Base-by-base conservation (phyloP, 2,113 vertebrate species). In the Hippocampus mohnikei region DNA sequence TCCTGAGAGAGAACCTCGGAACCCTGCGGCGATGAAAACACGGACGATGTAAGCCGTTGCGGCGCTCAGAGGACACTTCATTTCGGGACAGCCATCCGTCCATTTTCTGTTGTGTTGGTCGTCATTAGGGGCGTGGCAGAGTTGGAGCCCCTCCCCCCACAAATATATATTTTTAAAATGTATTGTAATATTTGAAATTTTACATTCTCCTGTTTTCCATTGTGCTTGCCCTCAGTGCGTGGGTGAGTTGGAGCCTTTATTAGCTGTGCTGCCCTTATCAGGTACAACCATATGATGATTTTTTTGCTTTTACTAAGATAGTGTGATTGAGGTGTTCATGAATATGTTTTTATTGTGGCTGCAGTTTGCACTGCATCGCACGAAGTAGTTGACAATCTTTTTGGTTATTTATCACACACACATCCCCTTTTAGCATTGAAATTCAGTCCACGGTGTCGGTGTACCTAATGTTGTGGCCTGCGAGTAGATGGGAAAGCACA, bases 11-110 rank as follows among this genome's bases (percentile, higher is more conserved):
- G 64, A 21, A 85, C 71, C 3, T 84, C 60, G 1, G 83, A 81
- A 53, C 81, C 92, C 93, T 95, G 78, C 3, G 66, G 63, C 42
- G 73, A 79, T 64, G 77, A 73, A 84, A 67, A 77, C 64, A 81
- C n/a, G 18, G 55, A 70, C n/a, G 52, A 59, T 50, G 46, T 61
- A 13, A 46, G 1, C 3, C 12, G 3, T 64, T 73, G 8, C 42
- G 13, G 42, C 12, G 42, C 33, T 37, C 11, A 58, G 55, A 58
- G 55, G 23, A 25, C 53, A 27, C 10, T 58, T 50, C 48, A 50
- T 50, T 42, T 5, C 5, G 16, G 48, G 16, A 18, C 48, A 50
- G 6, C 10, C n/a, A 11, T 25, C 9, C n/a, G 13, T 12, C 23
- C 55, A 27, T 2, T 27, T 58, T 25, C 25, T 23, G 23, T 55